A percentile compares a stretch with the other conserved stretches of the same genome.
Conservation (phyloP, 2,888 invertebrate genomes). For the Papilio protenor region DNA sequence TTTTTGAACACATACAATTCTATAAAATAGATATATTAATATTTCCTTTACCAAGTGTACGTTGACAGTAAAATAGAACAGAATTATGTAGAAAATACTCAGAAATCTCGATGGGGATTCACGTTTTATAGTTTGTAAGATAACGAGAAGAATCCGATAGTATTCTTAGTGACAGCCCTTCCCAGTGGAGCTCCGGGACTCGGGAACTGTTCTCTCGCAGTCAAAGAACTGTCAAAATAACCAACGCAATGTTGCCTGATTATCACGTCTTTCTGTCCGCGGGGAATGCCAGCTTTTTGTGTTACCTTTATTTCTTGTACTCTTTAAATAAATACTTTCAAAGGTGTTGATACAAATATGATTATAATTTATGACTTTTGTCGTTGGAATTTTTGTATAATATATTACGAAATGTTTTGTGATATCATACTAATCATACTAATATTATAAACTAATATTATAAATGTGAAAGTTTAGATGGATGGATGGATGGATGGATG, state of each 20-base stretch:
- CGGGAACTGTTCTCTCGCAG: not conserved
- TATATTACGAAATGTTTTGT: no score
- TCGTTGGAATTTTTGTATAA: not conserved
- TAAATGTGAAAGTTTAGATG: no score
- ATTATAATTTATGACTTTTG: not conserved
- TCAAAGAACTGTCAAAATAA: constrained; percentile 40
- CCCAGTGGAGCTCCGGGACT: constrained; percentile 27
- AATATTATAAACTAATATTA: no score
- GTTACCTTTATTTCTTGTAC: constrained; percentile 7
- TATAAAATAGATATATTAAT: not conserved
- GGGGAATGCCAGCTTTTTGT: not conserved
- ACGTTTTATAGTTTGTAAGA: constrained; percentile 19
- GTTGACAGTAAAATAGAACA: not conserved
- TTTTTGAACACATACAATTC: not conserved
- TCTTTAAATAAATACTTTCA: not conserved
- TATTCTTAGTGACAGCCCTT: constrained; percentile 31
- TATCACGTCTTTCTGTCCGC: constrained; percentile 30
- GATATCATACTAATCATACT: no score
- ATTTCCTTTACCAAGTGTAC: not conserved
- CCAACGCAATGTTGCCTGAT: constrained; percentile 26
- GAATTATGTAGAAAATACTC: not conserved
- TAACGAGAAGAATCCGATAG: constrained; percentile 30
- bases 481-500: no score
- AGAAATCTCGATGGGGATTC: not conserved
- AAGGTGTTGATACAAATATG: not conserved